These are phyloP conservation scores for Volucella bombylans DNA, from an alignment of 2,888 invertebrate genomes.

Conservation along the genomic window DNA sequence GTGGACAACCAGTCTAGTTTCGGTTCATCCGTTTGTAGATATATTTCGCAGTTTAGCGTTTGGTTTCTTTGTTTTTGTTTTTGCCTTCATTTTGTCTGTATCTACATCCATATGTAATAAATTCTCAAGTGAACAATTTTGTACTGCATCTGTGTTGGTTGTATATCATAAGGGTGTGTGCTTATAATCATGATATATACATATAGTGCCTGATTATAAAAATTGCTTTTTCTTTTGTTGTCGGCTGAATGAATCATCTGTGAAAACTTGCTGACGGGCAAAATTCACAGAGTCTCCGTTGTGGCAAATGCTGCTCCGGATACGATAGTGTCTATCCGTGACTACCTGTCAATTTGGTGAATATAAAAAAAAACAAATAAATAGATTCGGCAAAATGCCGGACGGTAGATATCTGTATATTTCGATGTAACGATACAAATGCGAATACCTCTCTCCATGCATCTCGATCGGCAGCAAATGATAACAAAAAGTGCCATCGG, in stretches of 20 bases:
- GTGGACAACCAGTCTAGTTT: conserved; percentile 14
- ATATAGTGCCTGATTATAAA: conserved; percentile 28
- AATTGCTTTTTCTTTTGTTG: conserved; percentile 13
- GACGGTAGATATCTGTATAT: conserved; percentile 17
- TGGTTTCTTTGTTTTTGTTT: background rate
- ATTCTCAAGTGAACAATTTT: conserved; percentile 41
- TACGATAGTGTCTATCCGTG: conserved; percentile 8
- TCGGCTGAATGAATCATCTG: conserved; percentile 53
- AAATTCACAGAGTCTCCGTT: conserved; percentile 24
- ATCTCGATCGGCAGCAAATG: conserved; percentile 35
- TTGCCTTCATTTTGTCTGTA: conserved; percentile 38
- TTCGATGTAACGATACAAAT: conserved; percentile 41
- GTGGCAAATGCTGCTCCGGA: conserved; percentile 26
- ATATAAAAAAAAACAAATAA: background rate
- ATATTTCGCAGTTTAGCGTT: background rate
- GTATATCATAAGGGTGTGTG: conserved; percentile 53
- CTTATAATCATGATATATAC: background rate
- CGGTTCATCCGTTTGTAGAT: conserved; percentile 32
- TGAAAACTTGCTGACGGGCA: conserved; percentile 53
- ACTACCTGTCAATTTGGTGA: conserved; percentile 29
- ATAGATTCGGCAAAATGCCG: conserved; percentile 37
- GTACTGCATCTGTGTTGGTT: conserved; percentile 12
- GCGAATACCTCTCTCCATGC: conserved; percentile 34
- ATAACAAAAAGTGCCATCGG: conserved; percentile 49
- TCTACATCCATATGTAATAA: background rate